Evolutionary conservation across 1,140 invertebrate genomes (phyloP), one percentile per base, ranked within the genome.

Genomic region (Danaus melanippus): DNA sequence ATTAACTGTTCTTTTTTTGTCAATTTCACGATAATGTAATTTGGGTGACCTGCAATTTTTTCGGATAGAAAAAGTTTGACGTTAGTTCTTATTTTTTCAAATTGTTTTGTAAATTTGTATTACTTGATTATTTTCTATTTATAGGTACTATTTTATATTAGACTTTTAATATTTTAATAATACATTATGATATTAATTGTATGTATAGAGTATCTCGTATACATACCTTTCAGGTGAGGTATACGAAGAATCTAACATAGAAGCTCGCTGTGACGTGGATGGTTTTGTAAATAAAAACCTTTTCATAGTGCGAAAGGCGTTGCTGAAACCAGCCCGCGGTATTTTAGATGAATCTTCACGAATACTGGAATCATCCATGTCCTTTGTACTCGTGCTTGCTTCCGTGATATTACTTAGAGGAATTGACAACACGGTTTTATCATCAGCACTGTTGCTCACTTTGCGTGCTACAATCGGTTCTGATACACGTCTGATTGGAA

Each of bases 1-100:
- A 47, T 77, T 79, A 49, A 79, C 78, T 39, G 69, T 69, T n/a
- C 75, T 53, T 50, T 76, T 79, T 54, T 78, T 76, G 43, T 78
- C 70, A 9, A 58, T 42, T 11, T 71, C 60, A 44, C 48, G 39
- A 10, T 56, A 61, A 17, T 67, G 62, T 2, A 43, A 47, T 6
- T 49, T 56, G 0, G 67, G 73, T 9, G 72, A 69, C 50, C 74
- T 78, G 54, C 46, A 53, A 53, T 39, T 15, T 15, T 15, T 15
- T 3, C 1, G 15, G 15, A 15, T 15, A 15, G 15, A 15, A 3
- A 15, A 15, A 15, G 15, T 15, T 15, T 15, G 3, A 15, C 15
- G 15, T 15, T 15, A 15, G 3, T 3, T 15, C 3, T 15, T 15
- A n/a, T n/a, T n/a, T n/a, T n/a, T n/a, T n/a, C n/a, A n/a, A n/a